phyloP scores from a whole-genome alignment of 2,888 invertebrate species.

The Pogonocherus hispidulus region DNA sequence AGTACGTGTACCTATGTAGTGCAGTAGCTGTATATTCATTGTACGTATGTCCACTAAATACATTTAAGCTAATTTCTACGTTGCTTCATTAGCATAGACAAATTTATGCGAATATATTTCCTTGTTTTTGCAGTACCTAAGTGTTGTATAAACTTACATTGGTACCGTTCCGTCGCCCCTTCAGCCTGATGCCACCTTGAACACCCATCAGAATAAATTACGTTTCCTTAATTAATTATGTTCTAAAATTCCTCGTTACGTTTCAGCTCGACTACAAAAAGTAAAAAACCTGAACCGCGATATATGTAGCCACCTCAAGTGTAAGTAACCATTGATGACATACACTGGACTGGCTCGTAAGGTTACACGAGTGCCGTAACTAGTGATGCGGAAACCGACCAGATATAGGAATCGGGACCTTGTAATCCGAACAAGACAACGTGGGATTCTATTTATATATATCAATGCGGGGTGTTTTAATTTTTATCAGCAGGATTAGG shows the following conservation, averaged over 20 bases:
- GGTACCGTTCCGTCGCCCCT: not conserved
- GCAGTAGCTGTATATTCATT: too few relatives aligned
- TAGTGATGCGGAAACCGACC: conserved; percentile 42
- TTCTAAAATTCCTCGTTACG: conserved; percentile 1
- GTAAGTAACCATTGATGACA: conserved; percentile 41
- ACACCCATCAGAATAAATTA: not conserved
- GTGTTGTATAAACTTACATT: too few relatives aligned
- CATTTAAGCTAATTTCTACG: too few relatives aligned
- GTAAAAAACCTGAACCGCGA: conserved; percentile 10
- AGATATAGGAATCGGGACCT: conserved; percentile 42
- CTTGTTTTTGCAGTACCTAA: too few relatives aligned
- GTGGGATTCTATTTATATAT: conserved; percentile 33
- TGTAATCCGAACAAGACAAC: conserved; percentile 36
- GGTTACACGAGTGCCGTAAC: conserved; percentile 40
- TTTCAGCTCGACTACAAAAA: not conserved
- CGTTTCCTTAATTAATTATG: not conserved
- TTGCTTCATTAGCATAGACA: too few relatives aligned
- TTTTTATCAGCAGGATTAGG: conserved; percentile 19
- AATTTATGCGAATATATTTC: too few relatives aligned
- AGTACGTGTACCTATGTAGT: too few relatives aligned
- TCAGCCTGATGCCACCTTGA: too few relatives aligned
- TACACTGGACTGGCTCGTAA: conserved; percentile 31
- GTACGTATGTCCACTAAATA: too few relatives aligned
- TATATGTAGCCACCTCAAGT: conserved; percentile 27
- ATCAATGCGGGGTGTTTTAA: conserved; percentile 12